Conservation (phyloP, 2,888 invertebrate genomes). For the Lasius fuliginosus region DNA sequence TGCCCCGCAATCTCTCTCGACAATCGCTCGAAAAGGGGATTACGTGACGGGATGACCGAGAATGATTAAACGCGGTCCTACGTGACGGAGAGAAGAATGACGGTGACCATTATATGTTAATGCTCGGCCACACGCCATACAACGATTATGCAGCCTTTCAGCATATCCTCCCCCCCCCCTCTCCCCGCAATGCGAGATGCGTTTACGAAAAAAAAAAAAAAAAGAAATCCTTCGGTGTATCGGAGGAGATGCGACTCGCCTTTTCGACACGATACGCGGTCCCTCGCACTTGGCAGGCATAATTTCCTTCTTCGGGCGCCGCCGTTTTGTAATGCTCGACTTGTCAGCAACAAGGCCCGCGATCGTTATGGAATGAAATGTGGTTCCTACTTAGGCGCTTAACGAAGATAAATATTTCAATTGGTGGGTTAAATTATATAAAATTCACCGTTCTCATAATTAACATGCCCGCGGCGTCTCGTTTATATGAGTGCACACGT, state of each 20-base stretch:
- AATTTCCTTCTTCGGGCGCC: constrained; percentile 22
- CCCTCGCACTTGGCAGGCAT: constrained; percentile 6
- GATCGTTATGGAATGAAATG: constrained; percentile 37
- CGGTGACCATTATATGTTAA: constrained; percentile 84
- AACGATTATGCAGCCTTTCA: constrained; percentile 81
- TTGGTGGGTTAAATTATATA: constrained; percentile 19
- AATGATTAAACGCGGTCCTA: constrained; percentile 79
- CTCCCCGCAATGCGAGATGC: constrained; percentile 68
- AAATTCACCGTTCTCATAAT: constrained; percentile 31
- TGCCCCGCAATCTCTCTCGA: constrained; percentile 72
- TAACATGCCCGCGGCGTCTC: constrained; percentile 20
- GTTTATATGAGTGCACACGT: not conserved
- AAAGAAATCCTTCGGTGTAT: constrained; percentile 33
- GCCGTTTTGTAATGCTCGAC: constrained; percentile 27
- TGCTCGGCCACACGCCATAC: constrained; percentile 83
- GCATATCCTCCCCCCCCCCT: constrained; percentile 37
- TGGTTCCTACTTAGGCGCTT: constrained; percentile 19
- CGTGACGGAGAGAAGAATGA: constrained; percentile 78
- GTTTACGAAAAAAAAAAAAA: constrained; percentile 67
- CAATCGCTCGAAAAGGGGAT: constrained; percentile 74
- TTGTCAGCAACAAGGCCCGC: constrained; percentile 14
- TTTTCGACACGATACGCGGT: constrained; percentile 36
- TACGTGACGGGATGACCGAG: constrained; percentile 76
- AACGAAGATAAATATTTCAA: constrained; percentile 46
- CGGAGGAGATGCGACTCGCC: constrained; percentile 14